These are phyloP conservation scores for Ypsolopha scabrella DNA, from an alignment of 2,888 invertebrate species.

Conservation along the genomic window DNA sequence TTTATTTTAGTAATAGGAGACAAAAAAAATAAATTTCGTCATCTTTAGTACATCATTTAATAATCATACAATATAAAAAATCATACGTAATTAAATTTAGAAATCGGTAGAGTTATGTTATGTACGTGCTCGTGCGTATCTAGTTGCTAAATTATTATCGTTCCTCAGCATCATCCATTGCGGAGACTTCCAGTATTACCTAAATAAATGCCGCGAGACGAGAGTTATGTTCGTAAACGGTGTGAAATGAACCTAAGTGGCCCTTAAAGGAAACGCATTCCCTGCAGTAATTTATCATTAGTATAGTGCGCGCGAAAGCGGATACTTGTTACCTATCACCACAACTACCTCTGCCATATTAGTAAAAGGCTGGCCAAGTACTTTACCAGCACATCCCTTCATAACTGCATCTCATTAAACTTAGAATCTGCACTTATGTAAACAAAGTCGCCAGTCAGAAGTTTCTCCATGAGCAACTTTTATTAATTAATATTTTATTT, in stretches of 20 bases:
- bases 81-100: neutral
- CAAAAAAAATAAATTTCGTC: neutral
- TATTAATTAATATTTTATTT: too few species aligned
- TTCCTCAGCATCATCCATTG: neutral
- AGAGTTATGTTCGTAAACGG: slow-evolving; percentile 17
- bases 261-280: slow-evolving; percentile 31
- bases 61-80: neutral
- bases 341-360: slow-evolving; percentile 16
- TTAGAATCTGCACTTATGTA: too few species aligned
- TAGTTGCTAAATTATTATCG: neutral
- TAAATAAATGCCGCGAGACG: neutral
- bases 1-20: neutral
- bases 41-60: neutral
- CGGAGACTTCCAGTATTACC: slow-evolving; percentile 1
- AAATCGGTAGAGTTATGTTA: neutral
- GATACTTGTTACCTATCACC: slow-evolving; percentile 32
- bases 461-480: too few species aligned
- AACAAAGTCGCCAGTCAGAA: too few species aligned
- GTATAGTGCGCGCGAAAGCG: slow-evolving; percentile 22
- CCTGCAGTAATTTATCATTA: slow-evolving; percentile 32
- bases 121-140: neutral
- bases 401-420: slow-evolving; percentile 19
- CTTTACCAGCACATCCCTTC: slow-evolving; percentile 16
- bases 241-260: slow-evolving; percentile 24
- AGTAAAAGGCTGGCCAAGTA: neutral